These are phyloP conservation scores for Coenonympha glycerion DNA, from an alignment of 2,888 invertebrate genomes.

Conservation along the genomic window DNA sequence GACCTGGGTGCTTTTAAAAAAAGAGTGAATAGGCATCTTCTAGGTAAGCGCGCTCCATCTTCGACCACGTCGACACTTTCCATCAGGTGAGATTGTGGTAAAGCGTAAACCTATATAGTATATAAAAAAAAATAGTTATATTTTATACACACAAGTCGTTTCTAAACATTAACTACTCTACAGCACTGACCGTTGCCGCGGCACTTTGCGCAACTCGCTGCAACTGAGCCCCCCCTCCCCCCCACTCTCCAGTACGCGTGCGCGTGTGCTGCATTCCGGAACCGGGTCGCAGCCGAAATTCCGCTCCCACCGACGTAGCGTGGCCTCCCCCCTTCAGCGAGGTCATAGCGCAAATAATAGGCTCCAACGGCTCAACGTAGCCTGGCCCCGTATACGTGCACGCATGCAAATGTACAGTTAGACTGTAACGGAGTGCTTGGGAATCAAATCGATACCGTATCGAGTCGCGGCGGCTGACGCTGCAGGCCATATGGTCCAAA, in stretches of 20 bases:
- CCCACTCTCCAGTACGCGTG: conserved; percentile 54
- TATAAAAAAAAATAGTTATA: background rate
- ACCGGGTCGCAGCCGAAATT: conserved; percentile 72
- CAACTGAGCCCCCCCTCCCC: conserved; percentile 49
- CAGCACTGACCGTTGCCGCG: conserved; percentile 36
- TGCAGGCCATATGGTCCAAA: conserved; percentile 26
- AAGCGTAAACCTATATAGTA: no score
- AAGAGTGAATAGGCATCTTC: no score
- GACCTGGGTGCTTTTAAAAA: no score
- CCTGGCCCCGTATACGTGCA: conserved; percentile 53
- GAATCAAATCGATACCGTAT: conserved; percentile 64
- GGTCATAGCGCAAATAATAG: conserved; percentile 35
- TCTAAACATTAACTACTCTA: conserved; percentile 25
- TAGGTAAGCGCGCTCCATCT: no score
- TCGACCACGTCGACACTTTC: no score
- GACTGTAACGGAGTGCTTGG: conserved; percentile 56
- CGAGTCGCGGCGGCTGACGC: conserved; percentile 32
- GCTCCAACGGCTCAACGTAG: conserved; percentile 30
- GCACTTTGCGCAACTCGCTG: conserved; percentile 73
- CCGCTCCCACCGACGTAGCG: conserved; percentile 41
- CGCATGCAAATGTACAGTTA: conserved; percentile 75
- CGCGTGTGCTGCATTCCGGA: conserved; percentile 72
- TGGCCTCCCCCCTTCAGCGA: conserved; percentile 45
- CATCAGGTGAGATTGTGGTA: no score
- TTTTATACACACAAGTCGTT: background rate